Percentiles rank a stretch among this genome's conserved stretches.
Evolutionary conservation across 2,113 vertebrate genomes (phyloP).

Genomic region (Pygoscelis antarcticus): DNA sequence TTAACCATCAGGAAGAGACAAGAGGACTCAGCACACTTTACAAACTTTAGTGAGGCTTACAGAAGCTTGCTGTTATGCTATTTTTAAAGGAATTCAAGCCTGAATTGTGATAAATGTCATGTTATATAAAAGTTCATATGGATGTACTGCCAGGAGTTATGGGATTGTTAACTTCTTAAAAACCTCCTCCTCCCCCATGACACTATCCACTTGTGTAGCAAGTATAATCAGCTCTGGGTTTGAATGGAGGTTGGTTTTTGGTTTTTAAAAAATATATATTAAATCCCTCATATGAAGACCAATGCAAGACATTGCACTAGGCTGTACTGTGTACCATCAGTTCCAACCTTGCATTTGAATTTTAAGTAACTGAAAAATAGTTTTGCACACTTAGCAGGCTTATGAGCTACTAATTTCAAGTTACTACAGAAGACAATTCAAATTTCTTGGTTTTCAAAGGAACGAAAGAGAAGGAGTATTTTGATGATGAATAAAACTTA

Average conservation of each 20-base stretch:
- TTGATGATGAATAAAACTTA: not conserved
- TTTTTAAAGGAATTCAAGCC: not conserved
- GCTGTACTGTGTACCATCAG: not conserved
- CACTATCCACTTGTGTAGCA: not conserved
- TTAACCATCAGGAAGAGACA: not conserved
- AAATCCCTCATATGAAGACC: not conserved
- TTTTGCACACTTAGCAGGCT: not conserved
- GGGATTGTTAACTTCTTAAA: not conserved
- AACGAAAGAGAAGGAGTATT: not conserved
- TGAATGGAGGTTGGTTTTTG: not conserved
- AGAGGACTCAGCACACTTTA: not conserved
- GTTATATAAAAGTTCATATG: not conserved
- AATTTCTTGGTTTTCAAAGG: not conserved
- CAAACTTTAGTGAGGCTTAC: not conserved
- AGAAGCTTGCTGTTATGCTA: no score
- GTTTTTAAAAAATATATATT: not conserved
- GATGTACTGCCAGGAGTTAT: not conserved
- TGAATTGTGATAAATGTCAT: not conserved
- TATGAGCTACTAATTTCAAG: not conserved
- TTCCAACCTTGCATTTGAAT: not conserved
- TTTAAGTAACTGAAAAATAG: not conserved
- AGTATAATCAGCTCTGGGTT: not conserved
- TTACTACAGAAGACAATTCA: not conserved
- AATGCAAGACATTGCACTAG: not conserved
- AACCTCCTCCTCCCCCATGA: not conserved